Evolutionary conservation across 2,888 invertebrate species (phyloP), one percentile per base, ranked within the genome.

Genomic region (Zygaena filipendulae): DNA sequence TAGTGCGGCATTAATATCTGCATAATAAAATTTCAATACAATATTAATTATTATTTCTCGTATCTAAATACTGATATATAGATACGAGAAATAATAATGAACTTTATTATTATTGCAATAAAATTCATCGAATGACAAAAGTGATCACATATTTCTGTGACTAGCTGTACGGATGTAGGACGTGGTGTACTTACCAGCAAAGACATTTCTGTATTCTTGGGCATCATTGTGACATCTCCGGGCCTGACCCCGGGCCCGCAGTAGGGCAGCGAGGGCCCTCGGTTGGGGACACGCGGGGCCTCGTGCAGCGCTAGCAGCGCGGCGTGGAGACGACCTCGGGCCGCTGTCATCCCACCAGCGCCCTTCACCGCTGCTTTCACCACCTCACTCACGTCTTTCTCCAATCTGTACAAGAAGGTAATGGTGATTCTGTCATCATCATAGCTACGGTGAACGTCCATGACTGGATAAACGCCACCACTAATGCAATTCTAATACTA

Each of bases 191-290:
- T 70, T 31, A 75, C 79, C 68, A 77, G 29, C 14, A 74, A 43
- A 3, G 75, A 72, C 68, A 75, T 72, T 45, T 86, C 84, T 1
- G 72, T 68, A 27, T 59, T 66, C 49, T 79, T 79, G 3, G 81
- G 59, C 67, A 75, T 75, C 75, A 81, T 77, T 5, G 74, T 75
- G 40, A 81, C 79, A 42, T 81, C 81, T 0, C 80, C 81, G 0
- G 74, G 74, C 4, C 74, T 45, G 12, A 80, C 81, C 11, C 81
- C 82, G 21, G 83, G 81, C 14, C 84, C 84, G 48, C 82, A 84
- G 58, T 84, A 85, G 35, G 83, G 82, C 29, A 84, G 69, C 37
- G 83, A 77, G 10, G 84, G 84, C 10, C 81, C 82, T 2, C 77
- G 55, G 46, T 79, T 79, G 19, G 74, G 68, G 22, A 59, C 47